Conservation (phyloP, 2,113 vertebrate genomes). For the Crotalus tigris region DNA sequence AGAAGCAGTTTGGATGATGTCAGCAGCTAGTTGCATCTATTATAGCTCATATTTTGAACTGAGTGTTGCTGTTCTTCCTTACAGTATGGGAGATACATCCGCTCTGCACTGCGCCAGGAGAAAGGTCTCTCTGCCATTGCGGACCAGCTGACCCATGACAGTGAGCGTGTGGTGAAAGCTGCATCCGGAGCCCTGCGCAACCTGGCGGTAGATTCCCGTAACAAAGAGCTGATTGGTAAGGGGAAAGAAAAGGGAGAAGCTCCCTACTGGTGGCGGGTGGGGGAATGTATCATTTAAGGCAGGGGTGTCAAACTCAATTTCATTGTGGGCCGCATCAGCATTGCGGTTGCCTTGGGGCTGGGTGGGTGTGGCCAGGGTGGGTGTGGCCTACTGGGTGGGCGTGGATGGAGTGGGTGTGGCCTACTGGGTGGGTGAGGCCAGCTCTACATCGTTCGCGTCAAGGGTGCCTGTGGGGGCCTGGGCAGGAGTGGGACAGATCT, state of each 20-base stretch:
- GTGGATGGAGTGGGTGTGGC: too few species aligned
- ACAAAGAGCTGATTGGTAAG: constrained; percentile 91
- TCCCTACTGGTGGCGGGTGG: not conserved
- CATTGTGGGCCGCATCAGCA: too few species aligned
- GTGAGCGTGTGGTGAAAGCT: constrained; percentile 89
- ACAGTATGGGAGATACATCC: constrained; percentile 89
- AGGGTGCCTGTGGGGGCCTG: too few species aligned
- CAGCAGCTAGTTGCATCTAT: accelerated
- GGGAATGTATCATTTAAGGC: not conserved
- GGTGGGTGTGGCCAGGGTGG: too few species aligned
- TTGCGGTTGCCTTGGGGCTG: too few species aligned
- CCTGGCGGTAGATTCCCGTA: constrained; percentile 87
- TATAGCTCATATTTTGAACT: not conserved
- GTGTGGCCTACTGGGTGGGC: too few species aligned
- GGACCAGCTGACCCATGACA: constrained; percentile 82
- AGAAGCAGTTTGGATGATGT: not conserved
- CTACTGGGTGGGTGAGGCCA: too few species aligned
- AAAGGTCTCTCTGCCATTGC: constrained; percentile 88
- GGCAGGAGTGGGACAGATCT: too few species aligned
- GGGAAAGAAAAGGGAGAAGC: not conserved
- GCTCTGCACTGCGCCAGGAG: constrained; percentile 84
- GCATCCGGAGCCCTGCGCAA: constrained; percentile 92
- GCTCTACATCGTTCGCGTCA: too few species aligned
- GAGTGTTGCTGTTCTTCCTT: not conserved
- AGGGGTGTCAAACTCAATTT: too few species aligned